Conservation (phyloP, 2,113 vertebrate genomes). For the Promerops cafer region DNA sequence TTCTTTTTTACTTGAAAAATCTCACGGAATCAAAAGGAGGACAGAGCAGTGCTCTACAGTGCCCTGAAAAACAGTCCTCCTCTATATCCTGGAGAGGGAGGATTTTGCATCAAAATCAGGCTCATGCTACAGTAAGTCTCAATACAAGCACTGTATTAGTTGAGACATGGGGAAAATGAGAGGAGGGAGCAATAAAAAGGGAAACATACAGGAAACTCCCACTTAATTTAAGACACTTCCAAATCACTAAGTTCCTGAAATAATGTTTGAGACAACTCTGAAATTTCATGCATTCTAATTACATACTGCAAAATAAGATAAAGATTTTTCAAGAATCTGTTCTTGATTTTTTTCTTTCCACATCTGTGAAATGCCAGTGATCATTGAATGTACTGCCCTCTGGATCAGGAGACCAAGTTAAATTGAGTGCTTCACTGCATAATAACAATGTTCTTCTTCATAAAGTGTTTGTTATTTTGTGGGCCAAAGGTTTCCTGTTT, state of each 20-base stretch:
- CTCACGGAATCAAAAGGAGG: not conserved
- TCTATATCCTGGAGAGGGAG: not conserved
- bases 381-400: not conserved
- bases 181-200: slow-evolving; percentile 9
- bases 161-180: not conserved
- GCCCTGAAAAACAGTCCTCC: slow-evolving; percentile 11
- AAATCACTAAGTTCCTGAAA: not conserved
- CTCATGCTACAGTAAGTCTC: not conserved
- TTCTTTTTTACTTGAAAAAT: slow-evolving; percentile 1
- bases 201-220: slow-evolving; percentile 11
- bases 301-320: not conserved
- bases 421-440: not conserved
- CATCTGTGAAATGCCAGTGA: not conserved
- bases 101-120: slow-evolving; percentile 33
- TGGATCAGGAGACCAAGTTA: not conserved
- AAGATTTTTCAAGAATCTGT: not conserved
- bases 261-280: not conserved
- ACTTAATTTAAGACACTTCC: slow-evolving; percentile 1
- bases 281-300: not conserved
- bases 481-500: not conserved
- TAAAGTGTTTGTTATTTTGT: not conserved
- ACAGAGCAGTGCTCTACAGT: not conserved
- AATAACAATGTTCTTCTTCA: not conserved
- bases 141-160: slow-evolving; percentile 30
- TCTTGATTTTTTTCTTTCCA: not conserved